Evolutionary conservation across 2,888 invertebrate species (phyloP).

Genomic region (Eupithecia dodoneata): DNA sequence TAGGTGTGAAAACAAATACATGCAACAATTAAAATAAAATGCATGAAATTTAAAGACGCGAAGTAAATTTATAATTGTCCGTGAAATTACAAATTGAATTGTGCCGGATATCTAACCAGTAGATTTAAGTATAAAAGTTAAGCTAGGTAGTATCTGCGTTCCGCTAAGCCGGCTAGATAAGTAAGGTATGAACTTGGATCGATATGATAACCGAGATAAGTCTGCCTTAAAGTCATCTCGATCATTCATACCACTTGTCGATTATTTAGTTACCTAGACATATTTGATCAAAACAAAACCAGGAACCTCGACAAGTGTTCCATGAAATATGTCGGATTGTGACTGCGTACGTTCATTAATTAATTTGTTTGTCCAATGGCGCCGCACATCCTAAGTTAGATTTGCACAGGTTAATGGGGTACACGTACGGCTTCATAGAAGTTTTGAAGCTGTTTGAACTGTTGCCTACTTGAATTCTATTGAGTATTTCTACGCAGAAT

Average conservation of each 20-base stretch:
- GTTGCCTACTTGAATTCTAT: constrained; percentile 8
- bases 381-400: constrained; percentile 72
- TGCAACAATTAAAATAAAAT: constrained; percentile 45
- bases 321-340: constrained; percentile 69
- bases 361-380: constrained; percentile 75
- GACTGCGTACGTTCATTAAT: constrained; percentile 70
- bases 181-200: neutral
- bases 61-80: constrained; percentile 54
- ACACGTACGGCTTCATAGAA: constrained; percentile 55
- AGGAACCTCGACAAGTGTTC: constrained; percentile 46
- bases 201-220: neutral
- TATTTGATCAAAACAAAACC: constrained; percentile 29
- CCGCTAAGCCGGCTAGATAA: neutral
- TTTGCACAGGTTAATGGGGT: constrained; percentile 69
- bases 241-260: neutral
- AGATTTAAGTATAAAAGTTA: constrained; percentile 13
- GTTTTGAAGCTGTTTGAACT: constrained; percentile 34
- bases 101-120: constrained; percentile 40
- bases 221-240: neutral
- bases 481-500: constrained; percentile 12
- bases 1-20: constrained; percentile 39
- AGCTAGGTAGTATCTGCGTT: constrained; percentile 13
- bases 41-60: constrained; percentile 46
- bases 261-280: neutral
- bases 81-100: constrained; percentile 56